Conservation (phyloP, 2,888 invertebrate genomes). For the Drosophila subquinaria region DNA sequence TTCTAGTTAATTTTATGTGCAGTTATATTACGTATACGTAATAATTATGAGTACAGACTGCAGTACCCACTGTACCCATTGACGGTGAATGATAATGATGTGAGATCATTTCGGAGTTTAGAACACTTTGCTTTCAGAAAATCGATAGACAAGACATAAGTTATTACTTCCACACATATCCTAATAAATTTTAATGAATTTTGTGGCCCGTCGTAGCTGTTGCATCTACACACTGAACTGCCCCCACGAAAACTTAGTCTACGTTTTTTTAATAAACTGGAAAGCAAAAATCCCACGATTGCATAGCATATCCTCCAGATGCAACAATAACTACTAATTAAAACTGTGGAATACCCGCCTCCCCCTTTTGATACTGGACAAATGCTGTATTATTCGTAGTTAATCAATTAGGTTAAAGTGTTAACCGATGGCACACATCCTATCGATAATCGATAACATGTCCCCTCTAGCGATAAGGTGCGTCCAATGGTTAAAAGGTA, state of each 20-base stretch:
- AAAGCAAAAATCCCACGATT: slow-evolving; percentile 54
- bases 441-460: slow-evolving; percentile 15
- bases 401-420: slow-evolving; percentile 14
- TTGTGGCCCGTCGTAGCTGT: slow-evolving; percentile 10
- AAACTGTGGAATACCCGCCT: slow-evolving; percentile 2
- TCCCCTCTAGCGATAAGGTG: slow-evolving; percentile 21
- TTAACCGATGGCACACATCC: slow-evolving; percentile 24
- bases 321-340: slow-evolving; percentile 8
- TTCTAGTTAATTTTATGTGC: slow-evolving; percentile 35
- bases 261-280: slow-evolving; percentile 22
- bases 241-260: slow-evolving; percentile 24
- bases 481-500: slow-evolving; percentile 19
- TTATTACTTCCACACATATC: slow-evolving; percentile 36
- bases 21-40: slow-evolving; percentile 17
- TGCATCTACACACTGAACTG: slow-evolving; percentile 29
- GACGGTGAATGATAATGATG: slow-evolving; percentile 27
- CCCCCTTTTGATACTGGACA: slow-evolving; percentile 36
- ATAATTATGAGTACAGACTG: slow-evolving; percentile 1
- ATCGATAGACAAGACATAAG: slow-evolving; percentile 8
- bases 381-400: slow-evolving; percentile 28
- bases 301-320: slow-evolving; percentile 62
- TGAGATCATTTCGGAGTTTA: slow-evolving; percentile 35
- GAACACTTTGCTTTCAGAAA: slow-evolving; percentile 17
- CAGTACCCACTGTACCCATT: slow-evolving; percentile 22
- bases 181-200: slow-evolving; percentile 11